Conservation (phyloP, 2,797 vertebrate genomes). For the Gymnothorax reevesii region DNA sequence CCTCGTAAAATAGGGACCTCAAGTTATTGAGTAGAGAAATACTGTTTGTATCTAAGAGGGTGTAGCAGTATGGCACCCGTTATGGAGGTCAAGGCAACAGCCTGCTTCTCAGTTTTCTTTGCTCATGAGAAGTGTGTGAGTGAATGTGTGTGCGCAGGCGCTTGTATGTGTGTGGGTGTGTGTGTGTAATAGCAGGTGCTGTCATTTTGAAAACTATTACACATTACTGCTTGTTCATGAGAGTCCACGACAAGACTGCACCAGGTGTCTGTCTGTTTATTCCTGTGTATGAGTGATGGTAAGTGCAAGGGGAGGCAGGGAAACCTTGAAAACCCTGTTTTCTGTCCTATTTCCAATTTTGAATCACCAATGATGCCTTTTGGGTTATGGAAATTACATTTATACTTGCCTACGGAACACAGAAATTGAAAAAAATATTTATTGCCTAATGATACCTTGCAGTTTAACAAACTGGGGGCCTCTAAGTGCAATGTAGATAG, state of each 20-base stretch:
- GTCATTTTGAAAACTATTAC: conserved; percentile 72
- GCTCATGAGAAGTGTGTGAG: conserved; percentile 52
- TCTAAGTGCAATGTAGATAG: neutral
- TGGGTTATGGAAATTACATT: neutral
- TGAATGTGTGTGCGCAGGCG: too few relatives aligned
- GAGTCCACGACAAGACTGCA: conserved; percentile 34
- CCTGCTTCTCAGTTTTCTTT: neutral
- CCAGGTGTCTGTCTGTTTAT: neutral
- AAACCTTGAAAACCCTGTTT: neutral
- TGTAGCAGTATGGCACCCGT: neutral
- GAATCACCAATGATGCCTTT: neutral
- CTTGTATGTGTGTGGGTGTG: too few relatives aligned
- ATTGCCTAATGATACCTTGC: too few relatives aligned
- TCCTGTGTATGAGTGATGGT: neutral
- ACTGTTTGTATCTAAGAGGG: neutral
- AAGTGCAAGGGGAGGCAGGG: neutral
- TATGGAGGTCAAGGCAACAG: neutral
- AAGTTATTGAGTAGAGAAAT: neutral
- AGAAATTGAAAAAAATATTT: neutral
- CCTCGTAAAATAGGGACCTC: neutral
- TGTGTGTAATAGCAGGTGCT: neutral
- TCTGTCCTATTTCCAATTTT: neutral
- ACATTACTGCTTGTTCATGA: conserved; percentile 64
- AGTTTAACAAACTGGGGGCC: neutral
- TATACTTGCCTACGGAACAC: neutral